Evolutionary conservation across 2,113 vertebrate species (phyloP).

Genomic region (Pangasianodon gigas): DNA sequence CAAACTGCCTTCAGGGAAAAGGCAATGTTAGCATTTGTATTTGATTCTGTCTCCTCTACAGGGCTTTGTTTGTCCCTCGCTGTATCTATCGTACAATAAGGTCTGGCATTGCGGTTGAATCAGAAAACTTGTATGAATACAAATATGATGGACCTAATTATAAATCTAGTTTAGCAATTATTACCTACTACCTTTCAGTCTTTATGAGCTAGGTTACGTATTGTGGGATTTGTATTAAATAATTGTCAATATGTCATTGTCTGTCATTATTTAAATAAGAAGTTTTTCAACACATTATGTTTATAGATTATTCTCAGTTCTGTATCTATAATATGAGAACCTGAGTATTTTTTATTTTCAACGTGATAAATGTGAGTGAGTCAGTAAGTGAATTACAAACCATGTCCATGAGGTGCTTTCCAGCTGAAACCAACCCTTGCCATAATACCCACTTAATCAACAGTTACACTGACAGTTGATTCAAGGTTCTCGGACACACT

Average conservation of each 20-base stretch:
- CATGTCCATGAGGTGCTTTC: neutral
- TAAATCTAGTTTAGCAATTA: neutral
- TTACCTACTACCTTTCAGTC: neutral
- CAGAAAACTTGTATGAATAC: neutral
- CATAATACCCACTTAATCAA: neutral
- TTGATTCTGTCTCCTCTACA: conserved; percentile 45
- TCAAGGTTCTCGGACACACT: neutral
- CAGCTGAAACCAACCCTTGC: neutral
- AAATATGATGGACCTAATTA: neutral
- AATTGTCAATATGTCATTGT: neutral
- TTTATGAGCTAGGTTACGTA: neutral
- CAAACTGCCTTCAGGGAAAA: conserved; percentile 54
- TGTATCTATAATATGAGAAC: neutral
- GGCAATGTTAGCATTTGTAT: conserved; percentile 57
- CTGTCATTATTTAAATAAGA: neutral
- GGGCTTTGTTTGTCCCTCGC: conserved; percentile 20
- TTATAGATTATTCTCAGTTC: neutral
- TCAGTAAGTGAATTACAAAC: neutral
- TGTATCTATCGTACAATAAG: conserved; percentile 10
- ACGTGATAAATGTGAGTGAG: neutral
- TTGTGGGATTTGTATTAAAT: neutral
- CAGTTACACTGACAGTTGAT: neutral
- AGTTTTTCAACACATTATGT: neutral
- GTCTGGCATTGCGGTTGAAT: neutral
- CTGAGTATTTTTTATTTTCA: neutral